Evolutionary conservation across 23 tunicate species (phyloP).

Genomic region (Trididemnum clinides): DNA sequence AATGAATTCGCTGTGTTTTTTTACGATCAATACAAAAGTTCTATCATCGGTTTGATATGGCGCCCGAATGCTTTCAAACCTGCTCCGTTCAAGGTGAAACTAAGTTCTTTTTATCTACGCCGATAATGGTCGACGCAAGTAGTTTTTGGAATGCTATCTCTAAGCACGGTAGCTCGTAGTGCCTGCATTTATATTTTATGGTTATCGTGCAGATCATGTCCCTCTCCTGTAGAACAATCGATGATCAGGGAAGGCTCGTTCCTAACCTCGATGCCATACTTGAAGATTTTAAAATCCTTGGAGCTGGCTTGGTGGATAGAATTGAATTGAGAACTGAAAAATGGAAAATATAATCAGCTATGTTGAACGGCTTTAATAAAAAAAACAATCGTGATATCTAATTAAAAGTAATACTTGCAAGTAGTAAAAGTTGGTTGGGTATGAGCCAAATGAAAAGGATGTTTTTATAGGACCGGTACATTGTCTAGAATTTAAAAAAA

Average conservation of each 20-base stretch:
- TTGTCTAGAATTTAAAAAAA: too few relatives aligned
- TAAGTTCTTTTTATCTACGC: too few relatives aligned
- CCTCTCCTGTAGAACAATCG: conserved; percentile 9
- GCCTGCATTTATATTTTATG: too few relatives aligned
- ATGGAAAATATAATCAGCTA: conserved; percentile 60
- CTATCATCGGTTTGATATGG: conserved; percentile 77
- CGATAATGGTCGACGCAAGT: neutral
- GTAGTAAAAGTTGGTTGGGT: too few relatives aligned
- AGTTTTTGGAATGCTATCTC: too few relatives aligned
- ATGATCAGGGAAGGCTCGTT: conserved; percentile 33
- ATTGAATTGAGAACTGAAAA: conserved; percentile 58
- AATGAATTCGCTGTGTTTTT: conserved; percentile 81
- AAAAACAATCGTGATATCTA: too few relatives aligned
- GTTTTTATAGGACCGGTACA: too few relatives aligned
- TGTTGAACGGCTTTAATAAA: too few relatives aligned
- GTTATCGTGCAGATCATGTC: conserved; percentile 3
- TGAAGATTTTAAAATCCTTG: conserved; percentile 75
- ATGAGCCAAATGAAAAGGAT: too few relatives aligned
- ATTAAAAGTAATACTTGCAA: too few relatives aligned
- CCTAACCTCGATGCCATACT: conserved; percentile 54
- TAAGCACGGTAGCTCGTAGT: too few relatives aligned
- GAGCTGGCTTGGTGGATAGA: conserved; percentile 54
- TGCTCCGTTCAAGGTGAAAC: conserved; percentile 61
- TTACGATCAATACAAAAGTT: conserved; percentile 44
- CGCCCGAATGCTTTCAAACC: conserved; percentile 48